Conservation (phyloP, 2,113 vertebrate genomes). For the Cranoglanis bouderius region DNA sequence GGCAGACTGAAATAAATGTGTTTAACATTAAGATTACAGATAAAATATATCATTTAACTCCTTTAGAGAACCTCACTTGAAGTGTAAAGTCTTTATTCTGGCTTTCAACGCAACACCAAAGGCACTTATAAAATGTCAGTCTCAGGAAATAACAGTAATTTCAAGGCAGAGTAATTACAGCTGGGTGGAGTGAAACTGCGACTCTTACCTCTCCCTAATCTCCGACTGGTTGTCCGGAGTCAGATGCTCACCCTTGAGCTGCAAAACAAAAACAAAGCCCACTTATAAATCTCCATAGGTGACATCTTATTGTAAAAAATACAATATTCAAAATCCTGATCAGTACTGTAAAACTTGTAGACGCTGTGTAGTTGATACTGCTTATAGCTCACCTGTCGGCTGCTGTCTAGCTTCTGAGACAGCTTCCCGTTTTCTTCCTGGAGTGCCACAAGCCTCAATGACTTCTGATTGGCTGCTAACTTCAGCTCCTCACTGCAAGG, state of each 20-base stretch:
- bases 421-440: constrained; percentile 82
- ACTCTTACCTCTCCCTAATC: constrained; percentile 89
- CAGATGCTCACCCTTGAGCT: constrained; percentile 82
- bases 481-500: constrained; percentile 85
- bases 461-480: constrained; percentile 85
- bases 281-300: neutral
- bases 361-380: constrained; percentile 31
- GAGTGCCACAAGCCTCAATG: constrained; percentile 80
- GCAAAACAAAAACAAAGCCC: constrained; percentile 52
- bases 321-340: constrained; percentile 8
- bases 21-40: neutral
- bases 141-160: constrained; percentile 32
- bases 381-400: constrained; percentile 73
- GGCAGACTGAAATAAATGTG: neutral
- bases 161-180: neutral
- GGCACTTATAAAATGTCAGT: neutral
- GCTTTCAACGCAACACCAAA: neutral
- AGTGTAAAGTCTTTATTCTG: neutral
- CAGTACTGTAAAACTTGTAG: neutral
- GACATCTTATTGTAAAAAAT: neutral
- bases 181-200: neutral
- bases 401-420: constrained; percentile 77
- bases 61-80: neutral
- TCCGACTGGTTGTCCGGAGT: constrained; percentile 81
- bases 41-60: neutral